Conservation (phyloP, 2,888 invertebrate genomes). For the Papilio protenor region DNA sequence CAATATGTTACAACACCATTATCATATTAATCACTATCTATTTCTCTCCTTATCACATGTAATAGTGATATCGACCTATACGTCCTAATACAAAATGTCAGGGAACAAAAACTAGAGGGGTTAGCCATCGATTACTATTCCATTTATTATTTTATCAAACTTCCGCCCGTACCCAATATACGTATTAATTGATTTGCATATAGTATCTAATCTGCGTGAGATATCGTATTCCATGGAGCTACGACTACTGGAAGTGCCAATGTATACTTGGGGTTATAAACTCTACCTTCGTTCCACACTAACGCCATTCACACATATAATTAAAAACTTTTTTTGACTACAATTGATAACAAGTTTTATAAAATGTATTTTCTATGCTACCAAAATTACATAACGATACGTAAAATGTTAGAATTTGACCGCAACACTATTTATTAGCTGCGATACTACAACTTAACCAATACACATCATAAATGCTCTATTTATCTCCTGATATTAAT, state of each 20-base stretch:
- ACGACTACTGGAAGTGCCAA: conserved; percentile 46
- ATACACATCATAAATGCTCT: too few species aligned
- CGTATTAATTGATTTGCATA: conserved; percentile 63
- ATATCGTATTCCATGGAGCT: conserved; percentile 47
- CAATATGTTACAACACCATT: not conserved
- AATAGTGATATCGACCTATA: conserved; percentile 18
- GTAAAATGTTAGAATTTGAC: too few species aligned
- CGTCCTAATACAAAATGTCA: conserved; percentile 15
- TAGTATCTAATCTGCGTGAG: conserved; percentile 61
- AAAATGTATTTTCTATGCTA: too few species aligned
- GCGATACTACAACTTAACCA: too few species aligned
- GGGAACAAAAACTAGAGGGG: conserved; percentile 42
- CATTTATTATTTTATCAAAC: conserved; percentile 55
- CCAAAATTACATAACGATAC: too few species aligned
- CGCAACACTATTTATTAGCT: too few species aligned
- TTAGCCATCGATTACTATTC: conserved; percentile 50
- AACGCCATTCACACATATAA: too few species aligned
- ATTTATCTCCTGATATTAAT: too few species aligned
- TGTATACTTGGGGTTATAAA: too few species aligned
- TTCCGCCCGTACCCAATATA: conserved; percentile 53
- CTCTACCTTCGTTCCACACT: too few species aligned
- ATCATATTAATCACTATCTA: not conserved
- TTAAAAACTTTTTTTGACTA: too few species aligned
- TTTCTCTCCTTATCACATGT: not conserved
- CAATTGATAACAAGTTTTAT: too few species aligned